Evolutionary conservation across 53 echinoderm and acorn worm genomes (phyloP).

Genomic region (Actinopyga echinites): DNA sequence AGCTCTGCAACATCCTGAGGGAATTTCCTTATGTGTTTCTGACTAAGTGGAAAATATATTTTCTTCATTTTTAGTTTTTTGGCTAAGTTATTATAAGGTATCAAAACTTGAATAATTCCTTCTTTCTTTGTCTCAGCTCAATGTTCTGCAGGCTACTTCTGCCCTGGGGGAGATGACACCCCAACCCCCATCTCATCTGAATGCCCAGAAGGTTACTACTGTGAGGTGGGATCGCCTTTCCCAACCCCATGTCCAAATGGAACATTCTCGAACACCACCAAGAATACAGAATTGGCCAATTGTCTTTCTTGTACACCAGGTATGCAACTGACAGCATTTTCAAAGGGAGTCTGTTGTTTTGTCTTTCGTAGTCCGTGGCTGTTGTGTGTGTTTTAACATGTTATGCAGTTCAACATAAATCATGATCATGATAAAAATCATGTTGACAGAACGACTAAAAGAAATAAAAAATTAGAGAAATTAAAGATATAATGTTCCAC

Average conservation of each 20-base stretch:
- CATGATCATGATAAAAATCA: too few relatives aligned
- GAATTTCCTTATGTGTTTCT: too few relatives aligned
- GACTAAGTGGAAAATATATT: too few relatives aligned
- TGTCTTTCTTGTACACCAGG: constrained; percentile 93
- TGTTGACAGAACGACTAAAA: too few relatives aligned
- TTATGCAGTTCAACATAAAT: too few relatives aligned
- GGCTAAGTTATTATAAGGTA: background rate
- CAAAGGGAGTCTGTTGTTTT: too few relatives aligned
- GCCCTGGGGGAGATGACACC: constrained; percentile 81
- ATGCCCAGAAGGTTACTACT: constrained; percentile 91
- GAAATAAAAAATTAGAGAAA: too few relatives aligned
- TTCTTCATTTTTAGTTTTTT: too few relatives aligned
- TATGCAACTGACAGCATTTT: background rate
- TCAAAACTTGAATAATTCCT: background rate
- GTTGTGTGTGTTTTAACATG: too few relatives aligned
- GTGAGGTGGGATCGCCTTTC: constrained; percentile 73
- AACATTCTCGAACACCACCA: constrained; percentile 89
- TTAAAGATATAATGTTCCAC: too few relatives aligned
- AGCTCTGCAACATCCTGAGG: too few relatives aligned
- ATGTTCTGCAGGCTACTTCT: constrained; percentile 86
- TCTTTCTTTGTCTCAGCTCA: constrained; percentile 43
- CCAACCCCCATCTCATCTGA: constrained; percentile 72
- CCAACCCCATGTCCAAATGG: constrained; percentile 92
- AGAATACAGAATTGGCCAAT: constrained; percentile 88
- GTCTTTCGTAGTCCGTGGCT: too few relatives aligned